Evolutionary conservation across 2,797 vertebrate genomes (phyloP), one percentile per base, ranked within the genome.

Genomic region (Pseudochaenichthys georgianus): DNA sequence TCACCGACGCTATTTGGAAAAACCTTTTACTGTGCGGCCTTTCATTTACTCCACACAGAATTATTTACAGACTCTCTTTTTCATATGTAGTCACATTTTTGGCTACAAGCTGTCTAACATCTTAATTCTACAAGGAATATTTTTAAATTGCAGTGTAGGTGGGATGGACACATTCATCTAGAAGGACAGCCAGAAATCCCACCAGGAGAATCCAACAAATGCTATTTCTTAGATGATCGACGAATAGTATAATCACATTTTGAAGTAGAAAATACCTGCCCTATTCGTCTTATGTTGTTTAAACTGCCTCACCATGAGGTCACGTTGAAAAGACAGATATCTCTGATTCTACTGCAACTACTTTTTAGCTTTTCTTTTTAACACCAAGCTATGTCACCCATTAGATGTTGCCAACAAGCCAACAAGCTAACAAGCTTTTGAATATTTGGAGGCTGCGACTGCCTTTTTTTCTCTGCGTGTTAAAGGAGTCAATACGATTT

Each of bases 1-100:
- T 72, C 51, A 34, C 65, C n/a, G 21, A 52, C 58, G 54, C 34
- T 15, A 12, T 73, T 47, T 41, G 17, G 16, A 31, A 59, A 59
- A 5, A 41, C 19, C 38, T 16, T 38, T 43, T 17, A 31, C 12
- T 5, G 34, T 46, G 43, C 1, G 1, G 17, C 48, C 48, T n/a
- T 46, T 70, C 11, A 59, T 61, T 60, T 43, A 19, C 17, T 69
- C 16, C 42, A n/a, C 23, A 9, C 10, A 60, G 13, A 23, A 5
- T 21, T 31, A 62, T 69, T 72, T 23, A 64, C 16, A 6, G 13
- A 16, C 13, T 60, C 43, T 58, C n/a, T 58, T 48, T 55, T 17
- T 28, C 11, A 41, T 21, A 58, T 31, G 10, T 47, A 15, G 23
- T 45, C 13, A 41, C 62, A 15, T 17, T 9, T 52, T 38, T 64